Percentiles rank a stretch among this genome's conserved stretches.
These are phyloP conservation scores for Chinchilla lanigera DNA, from an alignment of 2,113 vertebrate genomes.

Conservation along the genomic window DNA sequence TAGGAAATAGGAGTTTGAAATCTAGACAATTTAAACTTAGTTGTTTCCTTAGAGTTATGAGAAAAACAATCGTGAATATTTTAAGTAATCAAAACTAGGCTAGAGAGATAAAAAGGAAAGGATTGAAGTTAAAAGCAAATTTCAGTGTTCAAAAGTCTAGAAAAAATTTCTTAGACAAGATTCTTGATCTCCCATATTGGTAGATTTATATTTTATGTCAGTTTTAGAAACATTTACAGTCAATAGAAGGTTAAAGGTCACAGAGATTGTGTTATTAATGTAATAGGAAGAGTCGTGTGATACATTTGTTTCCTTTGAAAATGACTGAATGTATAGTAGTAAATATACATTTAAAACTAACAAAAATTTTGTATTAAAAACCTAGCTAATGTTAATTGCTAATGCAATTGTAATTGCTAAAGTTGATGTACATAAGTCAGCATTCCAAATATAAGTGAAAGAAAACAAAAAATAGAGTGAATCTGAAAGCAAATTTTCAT, in stretches of 20 bases:
- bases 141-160: background rate
- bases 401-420: background rate
- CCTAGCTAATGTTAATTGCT: background rate
- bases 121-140: background rate
- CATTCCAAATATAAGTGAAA: background rate
- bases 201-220: background rate
- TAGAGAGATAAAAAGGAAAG: background rate
- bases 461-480: background rate
- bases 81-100: background rate
- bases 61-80: background rate
- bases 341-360: background rate
- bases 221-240: background rate
- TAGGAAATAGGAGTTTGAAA: slow-evolving; percentile 19
- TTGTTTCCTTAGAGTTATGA: background rate
- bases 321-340: background rate
- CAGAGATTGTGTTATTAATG: background rate
- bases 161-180: background rate
- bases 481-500: background rate
- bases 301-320: background rate
- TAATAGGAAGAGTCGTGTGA: background rate
- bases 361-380: background rate
- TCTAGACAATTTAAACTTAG: background rate
- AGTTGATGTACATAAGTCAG: background rate
- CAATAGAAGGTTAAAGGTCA: slow-evolving; percentile 25
- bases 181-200: background rate